Evolutionary conservation across 2,888 invertebrate species (phyloP).

Genomic region (Noctua pronuba): DNA sequence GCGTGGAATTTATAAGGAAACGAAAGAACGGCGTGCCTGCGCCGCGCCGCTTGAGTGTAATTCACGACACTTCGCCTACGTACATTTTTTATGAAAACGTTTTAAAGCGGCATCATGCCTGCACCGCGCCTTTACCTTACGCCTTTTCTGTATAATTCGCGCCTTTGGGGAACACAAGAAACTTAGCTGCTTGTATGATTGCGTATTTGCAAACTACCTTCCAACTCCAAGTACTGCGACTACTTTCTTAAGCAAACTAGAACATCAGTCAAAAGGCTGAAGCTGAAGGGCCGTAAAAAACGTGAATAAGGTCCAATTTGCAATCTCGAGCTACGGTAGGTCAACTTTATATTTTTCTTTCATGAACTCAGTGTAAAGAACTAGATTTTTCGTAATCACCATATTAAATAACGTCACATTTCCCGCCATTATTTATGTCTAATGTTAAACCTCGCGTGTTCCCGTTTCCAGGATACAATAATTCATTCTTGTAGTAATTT

Average conservation of each 20-base stretch:
- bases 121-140: too few relatives aligned
- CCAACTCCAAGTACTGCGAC: conserved; percentile 12
- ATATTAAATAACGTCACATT: conserved; percentile 30
- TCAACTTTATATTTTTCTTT: conserved; percentile 20
- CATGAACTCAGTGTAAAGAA: conserved; percentile 19
- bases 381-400: conserved; percentile 29
- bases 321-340: conserved; percentile 4
- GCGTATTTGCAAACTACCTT: conserved; percentile 17
- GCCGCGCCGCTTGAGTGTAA: too few relatives aligned
- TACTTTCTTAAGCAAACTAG: not conserved
- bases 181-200: not conserved
- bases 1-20: too few relatives aligned
- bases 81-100: too few relatives aligned
- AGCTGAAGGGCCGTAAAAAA: too few relatives aligned
- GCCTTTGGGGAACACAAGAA: conserved; percentile 7
- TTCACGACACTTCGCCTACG: too few relatives aligned
- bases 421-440: conserved; percentile 13
- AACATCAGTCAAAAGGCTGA: not conserved
- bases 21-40: too few relatives aligned
- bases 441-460: conserved; percentile 45
- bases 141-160: too few relatives aligned
- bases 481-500: conserved; percentile 50
- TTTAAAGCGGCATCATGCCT: too few relatives aligned
- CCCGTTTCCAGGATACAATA: conserved; percentile 38
- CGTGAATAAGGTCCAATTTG: not conserved